Percentiles rank a stretch among this genome's conserved stretches.
phyloP scores from a whole-genome alignment of 2,113 vertebrate genomes.

The Callocephalon fimbriatum region DNA sequence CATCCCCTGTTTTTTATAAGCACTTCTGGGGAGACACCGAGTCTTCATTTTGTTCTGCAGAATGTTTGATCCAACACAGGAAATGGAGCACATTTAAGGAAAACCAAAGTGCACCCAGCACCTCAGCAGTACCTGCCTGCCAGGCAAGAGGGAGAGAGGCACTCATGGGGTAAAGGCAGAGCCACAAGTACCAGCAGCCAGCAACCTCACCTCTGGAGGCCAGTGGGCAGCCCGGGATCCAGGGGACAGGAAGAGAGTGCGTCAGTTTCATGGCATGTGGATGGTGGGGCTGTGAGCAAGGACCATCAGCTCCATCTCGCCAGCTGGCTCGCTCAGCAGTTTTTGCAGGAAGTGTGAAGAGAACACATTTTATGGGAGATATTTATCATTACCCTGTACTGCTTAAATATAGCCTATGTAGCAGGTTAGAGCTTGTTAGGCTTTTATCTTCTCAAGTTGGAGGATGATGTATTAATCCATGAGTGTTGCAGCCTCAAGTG shows the following conservation, averaged over 20 bases:
- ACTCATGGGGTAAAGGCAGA: background rate
- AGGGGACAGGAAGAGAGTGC: background rate
- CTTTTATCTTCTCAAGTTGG: slow-evolving; percentile 67
- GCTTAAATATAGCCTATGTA: slow-evolving; percentile 62
- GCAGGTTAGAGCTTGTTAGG: slow-evolving; percentile 70
- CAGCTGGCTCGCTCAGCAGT: slow-evolving; percentile 66
- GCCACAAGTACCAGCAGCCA: fast-evolving
- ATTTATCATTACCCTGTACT: slow-evolving; percentile 65
- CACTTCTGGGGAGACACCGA: background rate
- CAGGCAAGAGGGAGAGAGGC: background rate
- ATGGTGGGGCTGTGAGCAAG: background rate
- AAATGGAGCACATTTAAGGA: fast-evolving
- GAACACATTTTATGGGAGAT: slow-evolving; percentile 62
- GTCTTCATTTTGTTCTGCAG: background rate
- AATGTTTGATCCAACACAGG: fast-evolving
- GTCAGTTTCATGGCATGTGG: background rate
- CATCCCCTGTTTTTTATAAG: fast-evolving
- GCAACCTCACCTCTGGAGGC: fast-evolving
- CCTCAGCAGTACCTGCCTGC: background rate
- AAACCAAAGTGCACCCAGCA: background rate
- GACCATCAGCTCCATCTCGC: background rate
- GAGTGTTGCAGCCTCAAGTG: slow-evolving; percentile 58
- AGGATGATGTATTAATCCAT: slow-evolving; percentile 67
- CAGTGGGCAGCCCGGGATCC: fast-evolving
- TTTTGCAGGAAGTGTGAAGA: slow-evolving; percentile 65